Percentiles rank a stretch among this genome's conserved stretches.
Evolutionary conservation across 1,140 invertebrate species (phyloP).

Genomic region (Scaptomyza pallida): DNA sequence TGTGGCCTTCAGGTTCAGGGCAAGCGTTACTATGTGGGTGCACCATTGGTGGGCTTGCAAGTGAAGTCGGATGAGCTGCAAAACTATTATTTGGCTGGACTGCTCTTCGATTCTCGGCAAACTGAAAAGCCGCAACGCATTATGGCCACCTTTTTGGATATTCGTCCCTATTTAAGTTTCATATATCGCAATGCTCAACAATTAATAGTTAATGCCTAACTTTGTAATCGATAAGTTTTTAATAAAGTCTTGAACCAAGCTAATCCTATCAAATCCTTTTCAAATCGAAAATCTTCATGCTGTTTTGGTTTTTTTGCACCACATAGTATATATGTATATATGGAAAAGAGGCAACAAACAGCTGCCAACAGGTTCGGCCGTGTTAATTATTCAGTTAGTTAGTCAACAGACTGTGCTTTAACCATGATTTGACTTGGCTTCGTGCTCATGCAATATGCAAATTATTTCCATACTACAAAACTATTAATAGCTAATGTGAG

Average conservation of each 20-base stretch:
- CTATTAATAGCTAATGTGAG: conserved; percentile 70
- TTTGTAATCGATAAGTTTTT: background rate
- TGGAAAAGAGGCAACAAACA: conserved; percentile 19
- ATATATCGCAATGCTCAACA: conserved; percentile 53
- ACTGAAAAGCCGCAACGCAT: background rate
- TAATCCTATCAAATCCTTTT: too few species aligned
- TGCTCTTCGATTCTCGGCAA: conserved; percentile 48
- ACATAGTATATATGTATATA: too few species aligned
- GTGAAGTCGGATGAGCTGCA: conserved; percentile 38
- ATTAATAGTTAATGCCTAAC: conserved; percentile 43
- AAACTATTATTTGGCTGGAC: conserved; percentile 60
- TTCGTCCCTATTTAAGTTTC: conserved; percentile 54
- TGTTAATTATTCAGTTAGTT: conserved; percentile 69
- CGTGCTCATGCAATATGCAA: conserved; percentile 66
- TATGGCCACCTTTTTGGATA: conserved; percentile 55
- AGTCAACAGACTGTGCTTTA: background rate
- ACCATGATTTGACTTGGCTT: conserved; percentile 8
- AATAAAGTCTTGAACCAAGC: too few species aligned
- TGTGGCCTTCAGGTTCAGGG: conserved; percentile 45
- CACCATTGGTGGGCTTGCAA: conserved; percentile 62
- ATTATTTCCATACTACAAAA: conserved; percentile 61
- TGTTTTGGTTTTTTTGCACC: too few species aligned
- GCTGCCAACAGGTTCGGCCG: conserved; percentile 59
- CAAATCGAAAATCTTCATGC: conserved; percentile 1
- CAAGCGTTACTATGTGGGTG: conserved; percentile 39